phyloP scores from a whole-genome alignment of 2,888 invertebrate genomes.

The Aricia artaxerxes region DNA sequence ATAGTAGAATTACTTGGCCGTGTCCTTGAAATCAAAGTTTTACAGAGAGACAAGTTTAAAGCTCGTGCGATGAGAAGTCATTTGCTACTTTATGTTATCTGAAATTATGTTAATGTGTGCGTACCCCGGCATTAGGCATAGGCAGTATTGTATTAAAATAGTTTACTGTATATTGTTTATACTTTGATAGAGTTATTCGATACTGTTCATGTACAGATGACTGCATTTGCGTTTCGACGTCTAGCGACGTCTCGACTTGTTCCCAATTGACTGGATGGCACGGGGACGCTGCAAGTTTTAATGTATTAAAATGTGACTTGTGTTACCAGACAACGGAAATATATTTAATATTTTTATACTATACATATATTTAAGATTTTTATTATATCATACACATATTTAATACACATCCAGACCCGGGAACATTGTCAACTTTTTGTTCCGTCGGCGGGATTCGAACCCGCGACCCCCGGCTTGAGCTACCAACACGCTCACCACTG shows the following conservation, averaged over 20 bases:
- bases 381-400: no score
- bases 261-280: conserved; percentile 2
- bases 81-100: not conserved
- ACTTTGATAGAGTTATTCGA: conserved; percentile 25
- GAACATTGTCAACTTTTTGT: no score
- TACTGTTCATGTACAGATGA: conserved; percentile 34
- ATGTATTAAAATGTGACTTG: not conserved
- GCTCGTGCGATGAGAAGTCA: not conserved
- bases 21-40: not conserved
- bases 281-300: conserved; percentile 11
- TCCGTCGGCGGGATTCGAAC: no score
- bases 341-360: no score
- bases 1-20: not conserved
- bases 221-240: conserved; percentile 33
- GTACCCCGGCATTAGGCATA: not conserved
- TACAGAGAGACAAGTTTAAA: not conserved
- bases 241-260: conserved; percentile 16
- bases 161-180: not conserved
- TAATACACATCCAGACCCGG: no score
- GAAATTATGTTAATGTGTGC: no score
- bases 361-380: no score
- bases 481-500: no score
- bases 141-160: not conserved
- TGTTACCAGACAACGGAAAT: no score
- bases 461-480: no score